Percentiles rank a stretch among this genome's conserved stretches.
Conservation (phyloP, 2,888 invertebrate genomes). For the Habrosyne pyritoides region DNA sequence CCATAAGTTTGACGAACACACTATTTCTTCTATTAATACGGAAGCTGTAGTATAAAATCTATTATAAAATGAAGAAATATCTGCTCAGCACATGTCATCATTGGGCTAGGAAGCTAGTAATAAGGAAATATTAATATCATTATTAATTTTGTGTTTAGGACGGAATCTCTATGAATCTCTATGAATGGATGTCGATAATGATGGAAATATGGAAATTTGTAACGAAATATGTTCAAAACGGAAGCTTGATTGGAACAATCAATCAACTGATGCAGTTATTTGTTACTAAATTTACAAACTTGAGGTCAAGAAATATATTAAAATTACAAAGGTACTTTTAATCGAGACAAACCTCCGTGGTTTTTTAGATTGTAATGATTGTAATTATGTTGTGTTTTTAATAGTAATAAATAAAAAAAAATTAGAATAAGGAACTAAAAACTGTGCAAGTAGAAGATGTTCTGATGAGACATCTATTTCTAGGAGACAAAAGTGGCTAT, state of each 20-base stretch:
- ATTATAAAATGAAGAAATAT: background rate
- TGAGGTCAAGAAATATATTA: too few relatives aligned
- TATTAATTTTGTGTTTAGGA: background rate
- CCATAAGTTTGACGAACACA: constrained; percentile 26
- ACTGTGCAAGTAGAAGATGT: too few relatives aligned
- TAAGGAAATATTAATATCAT: background rate
- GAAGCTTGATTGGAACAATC: background rate
- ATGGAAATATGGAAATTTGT: background rate
- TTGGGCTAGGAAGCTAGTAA: background rate
- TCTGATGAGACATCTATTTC: too few relatives aligned
- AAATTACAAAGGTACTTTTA: too few relatives aligned
- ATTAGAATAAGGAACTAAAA: too few relatives aligned
- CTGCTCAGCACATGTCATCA: background rate
- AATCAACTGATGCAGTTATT: background rate
- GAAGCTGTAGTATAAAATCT: background rate
- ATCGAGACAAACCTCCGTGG: too few relatives aligned
- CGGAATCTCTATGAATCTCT: background rate
- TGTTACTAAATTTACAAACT: too few relatives aligned
- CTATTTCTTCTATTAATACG: constrained; percentile 1
- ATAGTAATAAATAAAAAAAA: too few relatives aligned
- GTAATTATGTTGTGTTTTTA: too few relatives aligned
- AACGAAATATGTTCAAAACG: background rate
- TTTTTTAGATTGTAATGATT: too few relatives aligned
- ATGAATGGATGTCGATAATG: background rate
- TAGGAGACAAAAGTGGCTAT: too few relatives aligned